Conservation (phyloP, 2,888 invertebrate genomes). For the Ramazzottius varieornatus region DNA sequence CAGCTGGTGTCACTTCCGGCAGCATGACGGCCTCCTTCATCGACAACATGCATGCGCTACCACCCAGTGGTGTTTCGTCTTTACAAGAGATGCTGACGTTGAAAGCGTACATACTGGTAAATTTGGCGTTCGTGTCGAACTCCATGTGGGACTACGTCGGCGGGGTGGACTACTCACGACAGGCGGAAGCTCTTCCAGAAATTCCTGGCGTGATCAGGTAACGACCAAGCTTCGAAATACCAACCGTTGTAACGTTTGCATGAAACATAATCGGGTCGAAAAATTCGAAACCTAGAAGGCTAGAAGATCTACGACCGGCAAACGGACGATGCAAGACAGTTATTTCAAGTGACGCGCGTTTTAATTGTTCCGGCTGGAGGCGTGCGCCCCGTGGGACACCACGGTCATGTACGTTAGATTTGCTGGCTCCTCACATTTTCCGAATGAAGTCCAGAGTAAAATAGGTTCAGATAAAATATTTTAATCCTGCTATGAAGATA, state of each 20-base stretch:
- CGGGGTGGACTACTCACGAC: not conserved
- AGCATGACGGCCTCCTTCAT: not conserved
- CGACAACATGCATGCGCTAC: not conserved
- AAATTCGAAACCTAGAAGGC: too few species aligned
- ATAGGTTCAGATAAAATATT: too few species aligned
- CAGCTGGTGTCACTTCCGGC: not conserved
- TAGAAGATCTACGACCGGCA: too few species aligned
- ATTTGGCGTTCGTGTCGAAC: not conserved
- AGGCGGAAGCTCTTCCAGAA: not conserved
- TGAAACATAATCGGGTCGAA: too few species aligned
- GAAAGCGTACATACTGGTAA: not conserved
- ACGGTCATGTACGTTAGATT: too few species aligned
- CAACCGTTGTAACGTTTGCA: not conserved
- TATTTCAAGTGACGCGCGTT: too few species aligned
- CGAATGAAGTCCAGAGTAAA: too few species aligned
- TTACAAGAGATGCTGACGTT: not conserved
- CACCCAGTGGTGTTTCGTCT: not conserved
- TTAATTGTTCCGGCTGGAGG: too few species aligned
- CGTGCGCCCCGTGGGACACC: too few species aligned
- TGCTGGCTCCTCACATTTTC: too few species aligned
- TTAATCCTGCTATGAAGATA: too few species aligned
- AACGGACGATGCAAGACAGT: too few species aligned
- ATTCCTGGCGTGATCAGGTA: not conserved
- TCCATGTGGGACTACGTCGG: not conserved
- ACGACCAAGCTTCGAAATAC: not conserved